phyloP scores from a whole-genome alignment of 35 echinoderm and acorn worm genomes.

The Lytechinus pictus region DNA sequence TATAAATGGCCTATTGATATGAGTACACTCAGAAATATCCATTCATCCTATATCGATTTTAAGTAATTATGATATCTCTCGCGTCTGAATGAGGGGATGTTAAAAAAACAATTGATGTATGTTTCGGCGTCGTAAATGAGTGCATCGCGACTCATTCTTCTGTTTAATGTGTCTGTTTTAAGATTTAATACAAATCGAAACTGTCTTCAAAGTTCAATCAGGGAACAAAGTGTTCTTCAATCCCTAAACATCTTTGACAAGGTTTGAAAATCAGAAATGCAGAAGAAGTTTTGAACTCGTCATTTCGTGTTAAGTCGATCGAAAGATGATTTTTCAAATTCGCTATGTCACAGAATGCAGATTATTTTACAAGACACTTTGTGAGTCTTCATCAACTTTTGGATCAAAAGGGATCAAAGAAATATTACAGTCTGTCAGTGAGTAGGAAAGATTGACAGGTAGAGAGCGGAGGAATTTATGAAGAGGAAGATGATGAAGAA shows the following conservation, averaged over 20 bases:
- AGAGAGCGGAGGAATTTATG: background rate
- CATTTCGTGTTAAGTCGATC: background rate
- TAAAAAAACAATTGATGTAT: too few species aligned
- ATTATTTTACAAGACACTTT: background rate
- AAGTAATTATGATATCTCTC: too few species aligned
- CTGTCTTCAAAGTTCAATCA: background rate
- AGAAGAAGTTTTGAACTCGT: background rate
- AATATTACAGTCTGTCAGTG: background rate
- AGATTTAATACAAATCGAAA: background rate
- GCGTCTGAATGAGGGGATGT: too few species aligned
- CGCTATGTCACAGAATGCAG: background rate
- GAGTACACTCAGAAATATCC: too few species aligned
- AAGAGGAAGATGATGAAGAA: background rate
- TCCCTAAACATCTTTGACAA: background rate
- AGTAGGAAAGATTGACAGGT: background rate
- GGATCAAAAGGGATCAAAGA: background rate
- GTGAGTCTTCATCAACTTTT: background rate
- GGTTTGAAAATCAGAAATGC: background rate
- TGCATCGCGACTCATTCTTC: background rate
- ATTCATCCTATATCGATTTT: too few species aligned
- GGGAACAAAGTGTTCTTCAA: background rate
- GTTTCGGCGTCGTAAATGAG: too few species aligned
- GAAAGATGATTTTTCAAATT: background rate
- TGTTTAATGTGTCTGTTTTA: background rate
- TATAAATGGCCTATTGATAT: too few species aligned